Evolutionary conservation across 2,888 invertebrate genomes (phyloP).

Genomic region (Troides aeacus): DNA sequence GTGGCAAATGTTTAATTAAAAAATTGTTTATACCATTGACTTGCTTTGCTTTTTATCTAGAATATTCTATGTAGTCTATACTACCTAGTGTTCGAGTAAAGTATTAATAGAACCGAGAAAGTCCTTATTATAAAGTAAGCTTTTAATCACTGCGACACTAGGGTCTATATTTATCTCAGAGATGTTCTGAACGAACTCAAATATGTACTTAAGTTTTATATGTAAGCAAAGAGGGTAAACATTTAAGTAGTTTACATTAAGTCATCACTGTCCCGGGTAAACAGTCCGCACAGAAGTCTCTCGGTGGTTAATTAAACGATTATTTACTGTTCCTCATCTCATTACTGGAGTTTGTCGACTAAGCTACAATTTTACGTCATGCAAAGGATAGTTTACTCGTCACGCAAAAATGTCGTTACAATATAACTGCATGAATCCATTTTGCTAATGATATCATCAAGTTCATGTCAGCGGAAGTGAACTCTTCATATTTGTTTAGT

Average conservation of each 20-base stretch:
- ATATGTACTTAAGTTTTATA: too few species aligned
- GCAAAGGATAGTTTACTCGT: slow-evolving; percentile 6
- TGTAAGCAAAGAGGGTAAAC: too few species aligned
- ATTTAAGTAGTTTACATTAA: too few species aligned
- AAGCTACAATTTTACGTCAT: slow-evolving; percentile 3
- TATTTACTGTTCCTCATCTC: slow-evolving; percentile 12
- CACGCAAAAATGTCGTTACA: slow-evolving; percentile 23
- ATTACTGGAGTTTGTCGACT: slow-evolving; percentile 11
- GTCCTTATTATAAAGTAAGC: neutral
- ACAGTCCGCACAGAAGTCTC: neutral
- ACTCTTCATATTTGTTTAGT: neutral
- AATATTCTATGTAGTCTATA: too few species aligned
- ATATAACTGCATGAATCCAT: neutral
- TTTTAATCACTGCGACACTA: neutral
- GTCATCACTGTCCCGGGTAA: too few species aligned
- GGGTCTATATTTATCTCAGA: too few species aligned
- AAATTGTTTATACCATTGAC: too few species aligned
- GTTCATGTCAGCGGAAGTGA: neutral
- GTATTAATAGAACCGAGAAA: neutral
- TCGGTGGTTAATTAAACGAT: neutral
- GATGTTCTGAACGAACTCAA: neutral
- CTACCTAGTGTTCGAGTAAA: neutral
- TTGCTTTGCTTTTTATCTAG: too few species aligned
- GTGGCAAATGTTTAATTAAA: too few species aligned
- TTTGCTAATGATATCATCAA: neutral